Evolutionary conservation across 2,113 vertebrate species (phyloP), one percentile per base, ranked within the genome.

Genomic region (Neoarius graeffei): DNA sequence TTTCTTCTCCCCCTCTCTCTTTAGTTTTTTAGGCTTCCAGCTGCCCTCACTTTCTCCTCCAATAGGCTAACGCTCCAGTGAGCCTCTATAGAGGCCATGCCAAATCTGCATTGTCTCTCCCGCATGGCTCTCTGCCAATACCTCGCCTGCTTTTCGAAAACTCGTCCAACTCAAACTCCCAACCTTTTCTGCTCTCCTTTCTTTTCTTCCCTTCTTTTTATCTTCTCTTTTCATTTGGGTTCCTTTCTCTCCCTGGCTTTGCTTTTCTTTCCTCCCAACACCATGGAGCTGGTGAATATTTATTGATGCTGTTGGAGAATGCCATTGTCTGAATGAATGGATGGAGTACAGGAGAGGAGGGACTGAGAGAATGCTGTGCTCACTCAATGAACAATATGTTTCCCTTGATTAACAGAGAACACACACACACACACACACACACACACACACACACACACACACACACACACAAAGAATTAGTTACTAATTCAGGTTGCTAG

Each of bases 41-140:
- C 92, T 92, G 91, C 88, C 86, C 62, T 69, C 73, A 86, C 79
- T 88, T 88, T 87, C 87, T 89, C 85, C 85, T 89, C 92, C 93
- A 91, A 92, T 92, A 91, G 91, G 84, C 92, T 89, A 90, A 92
- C 91, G 95, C 93, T 95, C 92, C 92, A 94, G 90, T 92, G 93
- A 93, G 89, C 86, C 85, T 93, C 92, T 93, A 94, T 93, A 94
- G 93, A 92, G 86, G 82, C n/a, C 89, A 83, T 86, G 84, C 87
- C 89, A 90, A 92, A 91, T 91, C 92, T 87, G 92, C 89, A 94
- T 95, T 95, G 95, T 95, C 90, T 93, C 77, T 60, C 82, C 11
- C 20, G 19, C 77, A 67, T 94, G 94, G 95, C 92, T 85, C 59
- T 74, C 90, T 88, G 94, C 95, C 95, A 94, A 88, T 76, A 90